Percentiles rank a stretch among this genome's conserved stretches.
These are phyloP conservation scores for Leptopilina drosophilae DNA, from an alignment of 2,888 invertebrate genomes.

Conservation along the genomic window DNA sequence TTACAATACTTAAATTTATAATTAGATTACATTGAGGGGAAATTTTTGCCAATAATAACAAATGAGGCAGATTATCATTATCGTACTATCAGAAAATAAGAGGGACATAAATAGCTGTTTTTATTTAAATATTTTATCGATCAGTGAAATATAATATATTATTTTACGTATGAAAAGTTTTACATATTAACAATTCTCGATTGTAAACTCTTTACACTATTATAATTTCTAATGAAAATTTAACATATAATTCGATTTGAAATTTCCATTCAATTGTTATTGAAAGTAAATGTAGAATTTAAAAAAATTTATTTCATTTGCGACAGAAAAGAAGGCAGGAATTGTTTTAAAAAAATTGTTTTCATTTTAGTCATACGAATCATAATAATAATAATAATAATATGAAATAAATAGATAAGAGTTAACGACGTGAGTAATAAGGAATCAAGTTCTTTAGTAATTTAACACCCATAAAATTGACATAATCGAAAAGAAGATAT, in stretches of 20 bases:
- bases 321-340: neutral
- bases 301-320: neutral
- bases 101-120: neutral
- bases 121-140: neutral
- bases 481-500: neutral
- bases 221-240: too few relatives aligned
- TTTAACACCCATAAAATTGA: too few relatives aligned
- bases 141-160: neutral
- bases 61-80: conserved; percentile 19
- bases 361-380: too few relatives aligned
- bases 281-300: neutral
- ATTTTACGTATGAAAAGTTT: too few relatives aligned
- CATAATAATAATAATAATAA: too few relatives aligned
- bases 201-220: too few relatives aligned
- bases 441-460: too few relatives aligned
- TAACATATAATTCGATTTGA: neutral
- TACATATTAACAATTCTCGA: too few relatives aligned
- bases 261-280: neutral
- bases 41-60: neutral
- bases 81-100: neutral
- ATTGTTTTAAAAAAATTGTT: neutral
- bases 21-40: neutral
- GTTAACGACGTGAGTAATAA: neutral
- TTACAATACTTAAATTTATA: neutral
- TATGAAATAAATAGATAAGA: neutral